These are phyloP conservation scores for Agrilus mali DNA, from an alignment of 2,888 invertebrate genomes.

Conservation along the genomic window DNA sequence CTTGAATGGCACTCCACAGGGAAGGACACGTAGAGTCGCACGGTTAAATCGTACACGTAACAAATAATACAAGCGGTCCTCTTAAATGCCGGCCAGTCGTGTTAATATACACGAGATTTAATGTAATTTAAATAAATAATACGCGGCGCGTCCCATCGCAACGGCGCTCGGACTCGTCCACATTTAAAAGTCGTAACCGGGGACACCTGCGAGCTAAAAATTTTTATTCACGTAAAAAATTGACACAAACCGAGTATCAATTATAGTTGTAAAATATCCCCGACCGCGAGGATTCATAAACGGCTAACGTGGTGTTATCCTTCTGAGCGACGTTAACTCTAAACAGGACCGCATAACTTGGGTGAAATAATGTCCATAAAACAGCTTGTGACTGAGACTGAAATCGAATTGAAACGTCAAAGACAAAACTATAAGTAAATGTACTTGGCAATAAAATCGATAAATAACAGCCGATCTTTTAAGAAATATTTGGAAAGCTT, in stretches of 20 bases:
- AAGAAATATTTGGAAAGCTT: too few species aligned
- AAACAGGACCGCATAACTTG: conserved; percentile 11
- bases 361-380: conserved; percentile 33
- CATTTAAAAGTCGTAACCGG: conserved; percentile 9
- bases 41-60: background rate
- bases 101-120: background rate
- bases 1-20: too few species aligned
- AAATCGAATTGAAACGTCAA: conserved; percentile 33
- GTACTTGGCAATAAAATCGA: too few species aligned
- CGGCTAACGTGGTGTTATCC: conserved; percentile 10
- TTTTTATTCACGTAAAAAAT: conserved; percentile 13
- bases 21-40: background rate
- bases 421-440: background rate
- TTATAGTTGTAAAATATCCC: conserved; percentile 16
- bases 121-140: background rate
- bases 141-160: background rate
- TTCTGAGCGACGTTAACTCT: conserved; percentile 5
- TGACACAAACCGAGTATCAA: conserved; percentile 17
- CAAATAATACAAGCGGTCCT: background rate
- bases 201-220: conserved; percentile 12
- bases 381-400: conserved; percentile 32
- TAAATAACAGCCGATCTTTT: too few species aligned
- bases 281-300: conserved; percentile 15
- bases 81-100: background rate
- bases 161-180: conserved; percentile 1